A percentile compares a stretch with the other conserved stretches of the same genome.
phyloP scores from a whole-genome alignment of 2,113 vertebrate genomes.

The Ceuthmochares aereus region DNA sequence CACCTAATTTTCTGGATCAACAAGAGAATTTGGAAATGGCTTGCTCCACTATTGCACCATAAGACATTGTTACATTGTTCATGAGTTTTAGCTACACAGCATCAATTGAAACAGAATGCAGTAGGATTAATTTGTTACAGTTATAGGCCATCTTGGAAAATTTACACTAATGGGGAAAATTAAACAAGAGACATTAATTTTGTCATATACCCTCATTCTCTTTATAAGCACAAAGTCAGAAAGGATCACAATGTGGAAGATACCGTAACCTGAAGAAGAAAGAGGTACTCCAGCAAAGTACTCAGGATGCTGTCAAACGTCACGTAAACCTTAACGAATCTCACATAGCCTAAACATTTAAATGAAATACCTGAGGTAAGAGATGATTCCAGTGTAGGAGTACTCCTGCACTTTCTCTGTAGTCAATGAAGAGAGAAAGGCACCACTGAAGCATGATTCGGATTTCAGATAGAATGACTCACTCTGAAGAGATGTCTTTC shows the following conservation, averaged over 20 bases:
- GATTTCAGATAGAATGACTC: conserved; percentile 43
- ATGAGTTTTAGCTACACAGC: not conserved
- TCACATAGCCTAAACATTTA: conserved; percentile 24
- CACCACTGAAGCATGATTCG: conserved; percentile 41
- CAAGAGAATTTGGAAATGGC: not conserved
- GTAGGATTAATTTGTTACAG: not conserved
- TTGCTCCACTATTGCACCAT: not conserved
- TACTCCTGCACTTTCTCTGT: conserved; percentile 16
- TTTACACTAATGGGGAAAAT: not conserved
- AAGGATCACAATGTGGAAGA: not conserved
- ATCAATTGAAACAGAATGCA: not conserved
- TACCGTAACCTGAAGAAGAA: not conserved
- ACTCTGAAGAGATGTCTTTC: not conserved
- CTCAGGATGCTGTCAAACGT: not conserved
- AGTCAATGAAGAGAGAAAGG: conserved; percentile 62
- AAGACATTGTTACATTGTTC: not conserved
- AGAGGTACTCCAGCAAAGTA: not conserved
- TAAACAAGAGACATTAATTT: not conserved
- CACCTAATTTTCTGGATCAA: conserved; percentile 32
- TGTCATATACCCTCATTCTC: not conserved
- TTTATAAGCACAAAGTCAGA: not conserved
- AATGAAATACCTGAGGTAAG: conserved; percentile 21
- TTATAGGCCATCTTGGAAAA: not conserved
- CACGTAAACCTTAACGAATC: conserved; percentile 44
- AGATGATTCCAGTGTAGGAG: conserved; percentile 27